phyloP scores from a whole-genome alignment of 2,888 invertebrate species.

The Drosophila bunnanda region DNA sequence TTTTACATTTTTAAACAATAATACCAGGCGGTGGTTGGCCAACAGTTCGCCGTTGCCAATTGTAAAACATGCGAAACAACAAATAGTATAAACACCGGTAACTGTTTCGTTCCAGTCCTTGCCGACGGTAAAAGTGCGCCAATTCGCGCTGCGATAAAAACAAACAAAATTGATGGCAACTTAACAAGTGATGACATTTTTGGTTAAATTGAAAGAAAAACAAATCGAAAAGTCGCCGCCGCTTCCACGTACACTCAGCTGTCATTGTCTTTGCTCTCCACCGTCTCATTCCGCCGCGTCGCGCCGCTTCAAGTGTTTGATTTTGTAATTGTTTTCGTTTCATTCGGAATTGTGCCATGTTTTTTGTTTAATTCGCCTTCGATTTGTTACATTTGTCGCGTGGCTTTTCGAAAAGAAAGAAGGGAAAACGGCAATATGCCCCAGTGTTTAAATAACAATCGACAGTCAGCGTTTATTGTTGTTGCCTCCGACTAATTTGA shows the following conservation, averaged over 20 bases:
- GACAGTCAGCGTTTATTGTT: conserved; percentile 48
- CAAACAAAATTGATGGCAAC: neutral
- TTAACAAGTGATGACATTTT: conserved; percentile 1
- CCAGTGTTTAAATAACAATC: conserved; percentile 55
- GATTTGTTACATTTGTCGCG: conserved; percentile 32
- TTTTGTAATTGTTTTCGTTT: conserved; percentile 57
- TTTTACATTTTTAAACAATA: too few species aligned
- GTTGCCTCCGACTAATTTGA: conserved; percentile 71
- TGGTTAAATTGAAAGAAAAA: conserved; percentile 25
- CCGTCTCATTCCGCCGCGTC: conserved; percentile 32
- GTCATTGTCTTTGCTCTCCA: conserved; percentile 20
- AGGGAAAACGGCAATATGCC: conserved; percentile 1
- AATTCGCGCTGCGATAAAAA: neutral
- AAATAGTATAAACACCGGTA: conserved; percentile 1
- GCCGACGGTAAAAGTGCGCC: conserved; percentile 6
- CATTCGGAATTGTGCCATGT: conserved; percentile 32
- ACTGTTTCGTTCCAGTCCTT: neutral
- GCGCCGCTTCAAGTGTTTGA: conserved; percentile 56
- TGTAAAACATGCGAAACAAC: neutral
- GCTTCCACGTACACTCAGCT: conserved; percentile 40
- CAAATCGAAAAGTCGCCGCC: conserved; percentile 26
- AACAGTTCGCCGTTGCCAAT: too few species aligned
- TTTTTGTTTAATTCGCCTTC: conserved; percentile 30
- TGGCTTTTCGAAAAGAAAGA: conserved; percentile 40
- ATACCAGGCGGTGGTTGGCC: too few species aligned